These are phyloP conservation scores for Sorex fumeus DNA, from an alignment of 2,113 vertebrate genomes.

Conservation along the genomic window DNA sequence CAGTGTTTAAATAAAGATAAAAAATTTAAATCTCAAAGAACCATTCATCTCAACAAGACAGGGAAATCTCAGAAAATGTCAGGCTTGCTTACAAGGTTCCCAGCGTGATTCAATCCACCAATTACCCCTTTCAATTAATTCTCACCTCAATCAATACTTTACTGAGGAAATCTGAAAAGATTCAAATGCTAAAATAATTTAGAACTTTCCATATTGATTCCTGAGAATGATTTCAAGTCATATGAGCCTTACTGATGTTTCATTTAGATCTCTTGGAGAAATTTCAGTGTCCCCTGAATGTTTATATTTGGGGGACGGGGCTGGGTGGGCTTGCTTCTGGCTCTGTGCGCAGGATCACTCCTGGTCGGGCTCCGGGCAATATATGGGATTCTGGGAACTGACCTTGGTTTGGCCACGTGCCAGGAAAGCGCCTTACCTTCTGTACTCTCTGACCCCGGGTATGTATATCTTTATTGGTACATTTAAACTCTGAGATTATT, in stretches of 20 bases:
- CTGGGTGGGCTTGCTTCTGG: too few relatives aligned
- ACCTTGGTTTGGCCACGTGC: too few relatives aligned
- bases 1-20: too few relatives aligned
- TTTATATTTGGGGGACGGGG: too few relatives aligned
- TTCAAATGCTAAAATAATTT: neutral
- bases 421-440: too few relatives aligned
- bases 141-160: neutral
- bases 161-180: neutral
- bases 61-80: neutral
- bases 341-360: too few relatives aligned
- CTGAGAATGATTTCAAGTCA: slow-evolving; percentile 22
- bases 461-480: too few relatives aligned
- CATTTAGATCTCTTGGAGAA: neutral
- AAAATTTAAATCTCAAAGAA: too few relatives aligned
- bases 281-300: neutral
- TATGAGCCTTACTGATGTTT: neutral
- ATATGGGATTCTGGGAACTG: too few relatives aligned
- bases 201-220: neutral
- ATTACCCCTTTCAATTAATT: neutral
- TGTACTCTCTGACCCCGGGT: too few relatives aligned
- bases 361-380: too few relatives aligned
- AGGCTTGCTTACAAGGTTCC: neutral
- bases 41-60: neutral
- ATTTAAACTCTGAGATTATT: too few relatives aligned
- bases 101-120: neutral